Conservation (phyloP, 2,888 invertebrate species). For the Nineta flava region DNA sequence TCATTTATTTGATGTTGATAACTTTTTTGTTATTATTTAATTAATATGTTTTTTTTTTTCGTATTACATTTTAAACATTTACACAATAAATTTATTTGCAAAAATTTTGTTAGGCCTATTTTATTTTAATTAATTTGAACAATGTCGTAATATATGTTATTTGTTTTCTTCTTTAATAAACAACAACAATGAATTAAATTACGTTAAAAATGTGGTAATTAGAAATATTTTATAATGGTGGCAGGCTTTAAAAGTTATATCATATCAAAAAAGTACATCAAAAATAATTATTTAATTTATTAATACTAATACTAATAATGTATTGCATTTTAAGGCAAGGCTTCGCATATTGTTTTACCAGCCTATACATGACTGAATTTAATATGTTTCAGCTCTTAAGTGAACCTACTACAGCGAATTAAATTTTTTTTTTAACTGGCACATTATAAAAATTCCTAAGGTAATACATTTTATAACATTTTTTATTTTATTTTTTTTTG, state of each 20-base stretch:
- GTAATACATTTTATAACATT: neutral
- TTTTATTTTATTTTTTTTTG: neutral
- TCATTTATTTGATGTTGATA: too few species aligned
- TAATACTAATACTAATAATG: neutral
- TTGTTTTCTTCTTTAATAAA: too few species aligned
- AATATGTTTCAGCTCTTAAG: neutral
- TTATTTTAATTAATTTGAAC: too few species aligned
- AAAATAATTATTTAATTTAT: neutral
- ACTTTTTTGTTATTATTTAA: too few species aligned
- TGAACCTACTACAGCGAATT: neutral
- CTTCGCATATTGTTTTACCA: neutral
- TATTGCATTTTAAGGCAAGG: constrained; percentile 1
- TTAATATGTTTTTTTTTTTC: too few species aligned
- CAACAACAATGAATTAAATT: too few species aligned
- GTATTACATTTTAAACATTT: too few species aligned
- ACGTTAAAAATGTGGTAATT: neutral
- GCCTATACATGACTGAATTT: neutral
- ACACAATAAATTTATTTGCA: too few species aligned
- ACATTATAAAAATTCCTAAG: constrained; percentile 1
- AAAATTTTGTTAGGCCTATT: too few species aligned
- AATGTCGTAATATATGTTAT: too few species aligned
- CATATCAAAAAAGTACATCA: neutral
- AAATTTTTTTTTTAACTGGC: neutral
- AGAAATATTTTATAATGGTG: neutral
- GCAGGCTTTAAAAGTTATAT: neutral